Base-by-base conservation (phyloP, 2,797 vertebrate species). In the Cottoperca gobio region DNA sequence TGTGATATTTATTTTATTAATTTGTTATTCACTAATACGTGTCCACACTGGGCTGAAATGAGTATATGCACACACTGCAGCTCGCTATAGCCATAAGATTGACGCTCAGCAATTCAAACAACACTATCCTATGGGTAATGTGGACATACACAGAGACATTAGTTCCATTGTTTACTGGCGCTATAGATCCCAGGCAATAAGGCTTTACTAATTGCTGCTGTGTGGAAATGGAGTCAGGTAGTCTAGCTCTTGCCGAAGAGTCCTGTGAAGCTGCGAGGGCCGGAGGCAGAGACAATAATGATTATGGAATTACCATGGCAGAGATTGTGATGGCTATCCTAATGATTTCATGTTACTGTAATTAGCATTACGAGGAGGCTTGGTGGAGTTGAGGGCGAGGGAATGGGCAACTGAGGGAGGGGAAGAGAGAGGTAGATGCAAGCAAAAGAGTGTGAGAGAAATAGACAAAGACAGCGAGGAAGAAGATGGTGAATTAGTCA, bases 321-420 rank as follows among this genome's bases (percentile, higher is more conserved):
- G 82, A 78, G 85, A 89, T 86, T 81, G 90, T 86, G 87, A 90
- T 88, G 82, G 86, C 84, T 79, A 83, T 74, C 84, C 85, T 90
- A 93, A 91, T 91, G 87, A 94, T 89, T 91, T 89, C 86, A 92
- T 91, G 91, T 90, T 88, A 83, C 70, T 7, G 61, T 91, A 91
- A 93, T 92, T 92, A 93, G 88, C 83, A 86, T 84, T 88, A 89
- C 31, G 61, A 81, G 69, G 64, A 72, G 76, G 79, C 73, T 5
- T 69, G 81, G 64, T 73, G 71, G 75, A 64, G 80, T 13, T 33
- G 57, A 52, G 54, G 66, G 65, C 0, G 42, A 57, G 70, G 21
- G 31, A 71, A 66, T 21, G 55, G 73, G 52, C 73, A 70, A 53
- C 19, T 40, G 69, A 57, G 35, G 17, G 35, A 49, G 46, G 43